Conservation (phyloP, 2,888 invertebrate genomes). For the Drosophila heteroneura region DNA sequence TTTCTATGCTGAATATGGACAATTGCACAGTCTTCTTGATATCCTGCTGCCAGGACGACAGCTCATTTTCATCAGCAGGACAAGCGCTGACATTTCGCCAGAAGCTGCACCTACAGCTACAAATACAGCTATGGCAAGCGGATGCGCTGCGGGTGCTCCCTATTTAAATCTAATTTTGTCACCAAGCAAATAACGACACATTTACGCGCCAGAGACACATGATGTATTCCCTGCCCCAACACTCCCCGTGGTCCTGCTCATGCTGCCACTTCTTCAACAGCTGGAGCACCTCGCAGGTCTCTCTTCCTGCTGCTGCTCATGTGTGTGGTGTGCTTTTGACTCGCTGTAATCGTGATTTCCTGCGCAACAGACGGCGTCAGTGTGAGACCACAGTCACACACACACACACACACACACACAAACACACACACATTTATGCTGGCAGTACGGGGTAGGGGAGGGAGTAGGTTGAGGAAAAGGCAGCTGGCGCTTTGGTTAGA, state of each 20-base stretch:
- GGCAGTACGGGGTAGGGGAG: background rate
- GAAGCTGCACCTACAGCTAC: conserved; percentile 23
- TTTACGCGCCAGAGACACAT: conserved; percentile 61
- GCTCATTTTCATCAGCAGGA: conserved; percentile 71
- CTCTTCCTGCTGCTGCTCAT: conserved; percentile 16
- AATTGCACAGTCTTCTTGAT: conserved; percentile 7
- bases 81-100: conserved; percentile 72
- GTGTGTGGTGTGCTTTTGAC: conserved; percentile 53
- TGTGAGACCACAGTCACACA: conserved; percentile 29
- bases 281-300: conserved; percentile 8
- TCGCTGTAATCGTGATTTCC: conserved; percentile 78
- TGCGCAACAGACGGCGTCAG: conserved; percentile 66
- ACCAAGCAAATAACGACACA: conserved; percentile 67
- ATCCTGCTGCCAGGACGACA: conserved; percentile 35
- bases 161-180: conserved; percentile 81
- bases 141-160: conserved; percentile 57
- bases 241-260: background rate
- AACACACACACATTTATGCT: conserved; percentile 8
- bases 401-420: background rate
- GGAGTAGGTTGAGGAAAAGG: conserved; percentile 4
- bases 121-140: conserved; percentile 2
- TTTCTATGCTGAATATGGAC: conserved; percentile 1
- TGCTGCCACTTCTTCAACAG: conserved; percentile 2
- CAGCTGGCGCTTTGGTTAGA: conserved; percentile 51
- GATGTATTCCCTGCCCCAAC: conserved; percentile 1